Evolutionary conservation across 2,113 vertebrate species (phyloP).

Genomic region (Lucifuga dentata): DNA sequence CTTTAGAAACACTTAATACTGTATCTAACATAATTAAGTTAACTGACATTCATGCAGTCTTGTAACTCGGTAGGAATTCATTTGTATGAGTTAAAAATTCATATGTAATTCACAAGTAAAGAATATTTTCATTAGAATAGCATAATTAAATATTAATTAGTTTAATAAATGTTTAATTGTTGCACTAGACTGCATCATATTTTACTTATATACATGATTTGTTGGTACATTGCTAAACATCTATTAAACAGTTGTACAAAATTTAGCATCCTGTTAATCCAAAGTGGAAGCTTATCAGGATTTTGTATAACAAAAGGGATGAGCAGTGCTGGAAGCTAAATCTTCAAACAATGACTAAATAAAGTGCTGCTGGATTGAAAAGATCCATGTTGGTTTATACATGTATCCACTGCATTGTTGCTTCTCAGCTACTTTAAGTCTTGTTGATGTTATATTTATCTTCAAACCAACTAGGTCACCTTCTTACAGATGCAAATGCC

Average conservation of each 20-base stretch:
- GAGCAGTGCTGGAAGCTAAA: conserved; percentile 1
- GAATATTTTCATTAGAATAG: background rate
- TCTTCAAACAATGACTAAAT: background rate
- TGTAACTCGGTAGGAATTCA: background rate
- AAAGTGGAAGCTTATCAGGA: background rate
- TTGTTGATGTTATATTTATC: background rate
- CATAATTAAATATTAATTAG: conserved; percentile 11
- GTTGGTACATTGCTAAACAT: conserved; percentile 1
- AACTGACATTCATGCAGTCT: too few relatives aligned
- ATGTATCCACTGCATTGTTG: background rate
- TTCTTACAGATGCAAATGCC: background rate
- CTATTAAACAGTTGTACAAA: background rate
- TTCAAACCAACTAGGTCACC: conserved; percentile 7
- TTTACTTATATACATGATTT: conserved; percentile 3
- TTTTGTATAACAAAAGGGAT: background rate
- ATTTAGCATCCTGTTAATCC: background rate
- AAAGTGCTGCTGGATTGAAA: background rate
- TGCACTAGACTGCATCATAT: background rate
- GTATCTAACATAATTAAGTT: too few relatives aligned
- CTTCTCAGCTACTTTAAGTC: background rate
- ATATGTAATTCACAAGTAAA: background rate
- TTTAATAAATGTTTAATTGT: conserved; percentile 19
- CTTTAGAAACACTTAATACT: too few relatives aligned
- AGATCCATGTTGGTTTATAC: background rate
- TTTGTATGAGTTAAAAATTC: background rate